Evolutionary conservation across 1,140 invertebrate species (phyloP).

Genomic region (Hormaphis cornu): DNA sequence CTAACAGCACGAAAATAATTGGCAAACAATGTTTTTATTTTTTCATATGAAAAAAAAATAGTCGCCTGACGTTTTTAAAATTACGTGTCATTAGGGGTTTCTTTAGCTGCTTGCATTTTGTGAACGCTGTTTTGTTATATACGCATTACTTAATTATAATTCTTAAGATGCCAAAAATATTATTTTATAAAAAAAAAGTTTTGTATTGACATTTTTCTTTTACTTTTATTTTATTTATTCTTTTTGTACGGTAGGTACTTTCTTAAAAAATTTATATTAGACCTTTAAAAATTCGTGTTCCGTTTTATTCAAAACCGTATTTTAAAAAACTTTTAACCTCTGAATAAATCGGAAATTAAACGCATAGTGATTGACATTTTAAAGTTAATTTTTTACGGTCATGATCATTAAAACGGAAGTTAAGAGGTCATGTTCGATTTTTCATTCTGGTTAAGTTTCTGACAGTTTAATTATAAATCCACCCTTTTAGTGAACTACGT

Average conservation of each 20-base stretch:
- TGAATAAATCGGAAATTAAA: slow-evolving; percentile 18
- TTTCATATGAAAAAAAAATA: background rate
- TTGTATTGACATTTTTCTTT: slow-evolving; percentile 14
- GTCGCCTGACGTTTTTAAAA: background rate
- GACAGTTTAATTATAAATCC: slow-evolving; percentile 19
- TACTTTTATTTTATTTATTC: background rate
- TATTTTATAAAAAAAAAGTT: slow-evolving; percentile 15
- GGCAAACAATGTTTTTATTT: too few relatives aligned
- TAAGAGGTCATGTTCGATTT: slow-evolving; percentile 7
- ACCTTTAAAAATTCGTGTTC: slow-evolving; percentile 1
- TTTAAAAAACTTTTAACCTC: background rate
- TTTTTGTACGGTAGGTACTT: background rate
- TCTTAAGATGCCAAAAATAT: slow-evolving; percentile 7
- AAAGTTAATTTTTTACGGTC: slow-evolving; percentile 1
- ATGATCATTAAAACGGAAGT: slow-evolving; percentile 8
- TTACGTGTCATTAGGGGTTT: background rate
- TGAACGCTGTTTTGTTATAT: background rate
- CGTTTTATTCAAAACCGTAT: background rate
- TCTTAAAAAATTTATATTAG: slow-evolving; percentile 10
- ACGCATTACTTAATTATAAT: background rate
- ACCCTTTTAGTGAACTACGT: background rate
- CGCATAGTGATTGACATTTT: slow-evolving; percentile 18
- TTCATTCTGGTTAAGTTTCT: slow-evolving; percentile 6
- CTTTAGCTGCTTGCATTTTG: background rate
- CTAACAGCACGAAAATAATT: too few relatives aligned